These are phyloP conservation scores for Drosophila peninsularis DNA, from an alignment of 2,888 invertebrate species.

Conservation along the genomic window DNA sequence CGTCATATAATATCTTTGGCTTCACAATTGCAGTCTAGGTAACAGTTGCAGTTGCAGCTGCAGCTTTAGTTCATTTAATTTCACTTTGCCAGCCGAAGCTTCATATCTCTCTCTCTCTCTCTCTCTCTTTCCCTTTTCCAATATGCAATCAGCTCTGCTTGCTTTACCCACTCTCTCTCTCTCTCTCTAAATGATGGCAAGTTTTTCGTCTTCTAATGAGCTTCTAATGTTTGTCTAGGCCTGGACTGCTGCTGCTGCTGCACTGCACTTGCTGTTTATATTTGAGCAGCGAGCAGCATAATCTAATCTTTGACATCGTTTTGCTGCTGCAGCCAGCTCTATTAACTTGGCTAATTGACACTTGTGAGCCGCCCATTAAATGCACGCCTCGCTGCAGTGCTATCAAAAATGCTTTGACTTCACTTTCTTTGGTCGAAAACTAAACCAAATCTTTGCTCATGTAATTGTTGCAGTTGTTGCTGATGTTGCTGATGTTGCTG, in stretches of 20 bases:
- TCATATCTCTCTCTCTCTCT: background rate
- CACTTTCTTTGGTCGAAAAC: slow-evolving; percentile 65
- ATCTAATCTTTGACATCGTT: slow-evolving; percentile 43
- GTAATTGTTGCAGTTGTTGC: slow-evolving; percentile 60
- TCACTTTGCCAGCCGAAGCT: slow-evolving; percentile 40
- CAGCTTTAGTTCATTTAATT: slow-evolving; percentile 71
- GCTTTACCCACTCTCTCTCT: slow-evolving; percentile 5
- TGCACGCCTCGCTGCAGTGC: slow-evolving; percentile 10
- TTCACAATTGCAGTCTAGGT: slow-evolving; percentile 11
- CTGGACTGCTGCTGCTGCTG: slow-evolving; percentile 7
- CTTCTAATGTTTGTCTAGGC: slow-evolving; percentile 36
- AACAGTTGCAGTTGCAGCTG: background rate
- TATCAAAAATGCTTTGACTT: slow-evolving; percentile 44
- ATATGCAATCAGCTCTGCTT: slow-evolving; percentile 58
- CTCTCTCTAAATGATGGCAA: slow-evolving; percentile 53
- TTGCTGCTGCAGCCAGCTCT: slow-evolving; percentile 13
- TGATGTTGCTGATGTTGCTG: slow-evolving; percentile 12
- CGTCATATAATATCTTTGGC: slow-evolving; percentile 15
- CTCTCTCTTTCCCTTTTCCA: slow-evolving; percentile 16
- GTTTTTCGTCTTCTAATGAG: slow-evolving; percentile 62
- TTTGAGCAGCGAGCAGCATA: slow-evolving; percentile 20
- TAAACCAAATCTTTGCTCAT: slow-evolving; percentile 59
- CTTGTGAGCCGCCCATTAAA: slow-evolving; percentile 22
- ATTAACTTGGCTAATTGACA: slow-evolving; percentile 55
- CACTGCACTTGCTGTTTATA: slow-evolving; percentile 16